Conservation (phyloP, 1,140 invertebrate species). For the Camponotus pennsylvanicus region DNA sequence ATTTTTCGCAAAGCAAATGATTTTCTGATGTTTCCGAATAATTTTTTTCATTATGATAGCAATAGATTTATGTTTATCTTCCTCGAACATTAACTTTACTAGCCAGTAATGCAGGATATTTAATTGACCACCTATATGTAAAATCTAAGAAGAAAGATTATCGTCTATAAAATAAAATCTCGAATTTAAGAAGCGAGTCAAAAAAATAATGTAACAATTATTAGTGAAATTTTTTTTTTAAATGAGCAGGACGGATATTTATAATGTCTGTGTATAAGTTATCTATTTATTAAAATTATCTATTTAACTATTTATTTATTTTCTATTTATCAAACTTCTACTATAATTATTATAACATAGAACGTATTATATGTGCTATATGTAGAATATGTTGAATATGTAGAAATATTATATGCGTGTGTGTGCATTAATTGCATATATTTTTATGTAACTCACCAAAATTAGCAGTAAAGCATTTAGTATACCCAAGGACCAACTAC, state of each 20-base stretch:
- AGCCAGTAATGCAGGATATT: neutral
- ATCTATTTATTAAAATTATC: neutral
- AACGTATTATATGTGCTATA: too few relatives aligned
- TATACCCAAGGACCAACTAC: neutral
- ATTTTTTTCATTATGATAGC: neutral
- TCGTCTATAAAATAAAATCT: neutral
- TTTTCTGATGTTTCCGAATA: constrained; percentile 18
- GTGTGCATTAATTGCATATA: neutral
- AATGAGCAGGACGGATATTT: too few relatives aligned
- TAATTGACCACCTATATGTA: neutral
- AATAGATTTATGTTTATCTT: neutral
- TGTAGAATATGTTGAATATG: too few relatives aligned
- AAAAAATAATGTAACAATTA: neutral
- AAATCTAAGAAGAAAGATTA: neutral
- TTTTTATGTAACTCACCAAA: neutral
- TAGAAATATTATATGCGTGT: too few relatives aligned
- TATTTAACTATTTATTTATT: neutral
- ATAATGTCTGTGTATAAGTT: neutral
- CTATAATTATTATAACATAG: too few relatives aligned
- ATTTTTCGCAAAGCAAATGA: neutral
- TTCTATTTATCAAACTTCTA: neutral
- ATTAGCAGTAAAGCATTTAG: neutral
- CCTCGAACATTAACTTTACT: neutral
- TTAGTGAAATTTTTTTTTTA: too few relatives aligned
- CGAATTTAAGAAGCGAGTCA: too few relatives aligned